These are phyloP conservation scores for Nycteola revayana DNA, from an alignment of 2,888 invertebrate species.

Conservation along the genomic window DNA sequence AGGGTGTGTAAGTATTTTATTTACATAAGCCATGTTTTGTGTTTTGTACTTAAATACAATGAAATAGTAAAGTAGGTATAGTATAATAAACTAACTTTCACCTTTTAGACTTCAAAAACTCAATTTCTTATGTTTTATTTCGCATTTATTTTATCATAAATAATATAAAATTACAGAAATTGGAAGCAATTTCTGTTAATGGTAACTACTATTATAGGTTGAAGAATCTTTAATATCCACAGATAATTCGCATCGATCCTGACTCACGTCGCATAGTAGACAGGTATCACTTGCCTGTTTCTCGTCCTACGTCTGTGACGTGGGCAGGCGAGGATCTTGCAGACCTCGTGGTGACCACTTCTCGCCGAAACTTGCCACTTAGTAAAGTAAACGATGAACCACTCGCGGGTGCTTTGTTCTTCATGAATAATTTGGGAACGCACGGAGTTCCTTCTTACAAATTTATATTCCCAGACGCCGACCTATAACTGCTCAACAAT, in stretches of 20 bases:
- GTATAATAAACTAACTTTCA: too few species aligned
- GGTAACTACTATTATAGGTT: too few species aligned
- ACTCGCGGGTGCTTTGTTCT: conserved; percentile 35
- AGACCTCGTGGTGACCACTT: conserved; percentile 82
- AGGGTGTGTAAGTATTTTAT: conserved; percentile 68
- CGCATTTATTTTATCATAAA: too few species aligned
- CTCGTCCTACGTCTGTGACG: conserved; percentile 80
- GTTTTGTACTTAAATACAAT: too few species aligned
- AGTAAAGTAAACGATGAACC: conserved; percentile 15
- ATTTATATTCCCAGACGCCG: conserved; percentile 22
- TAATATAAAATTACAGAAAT: too few species aligned
- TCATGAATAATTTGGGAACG: conserved; percentile 27
- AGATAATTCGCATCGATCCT: conserved; percentile 77
- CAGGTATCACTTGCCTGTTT: conserved; percentile 70
- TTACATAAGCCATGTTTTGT: too few species aligned
- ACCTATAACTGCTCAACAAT: too few species aligned
- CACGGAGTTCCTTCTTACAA: conserved; percentile 28
- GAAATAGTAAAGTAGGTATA: too few species aligned
- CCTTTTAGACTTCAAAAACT: too few species aligned
- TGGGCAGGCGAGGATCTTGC: conserved; percentile 82
- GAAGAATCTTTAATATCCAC: conserved; percentile 1
- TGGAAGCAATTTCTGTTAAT: too few species aligned
- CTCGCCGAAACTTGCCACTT: conserved; percentile 41
- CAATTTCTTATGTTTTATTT: too few species aligned
- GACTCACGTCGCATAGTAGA: conserved; percentile 55